Evolutionary conservation across 2,888 invertebrate genomes (phyloP).

Genomic region (Cylloceria caligata): DNA sequence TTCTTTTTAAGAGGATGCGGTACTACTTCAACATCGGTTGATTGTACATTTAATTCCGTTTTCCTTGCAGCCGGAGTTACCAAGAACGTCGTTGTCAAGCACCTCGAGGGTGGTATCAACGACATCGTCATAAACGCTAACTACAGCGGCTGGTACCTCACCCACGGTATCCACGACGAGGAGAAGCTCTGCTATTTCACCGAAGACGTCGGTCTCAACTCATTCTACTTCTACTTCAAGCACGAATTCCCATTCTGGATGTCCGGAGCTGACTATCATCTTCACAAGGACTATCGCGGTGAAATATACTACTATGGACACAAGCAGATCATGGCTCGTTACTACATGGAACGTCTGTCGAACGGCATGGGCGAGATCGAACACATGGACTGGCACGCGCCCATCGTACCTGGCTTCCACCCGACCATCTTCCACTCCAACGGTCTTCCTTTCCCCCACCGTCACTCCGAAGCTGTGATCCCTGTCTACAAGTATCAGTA

Average conservation of each 20-base stretch:
- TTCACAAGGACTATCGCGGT: slow-evolving; percentile 87
- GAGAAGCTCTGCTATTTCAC: slow-evolving; percentile 89
- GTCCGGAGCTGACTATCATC: slow-evolving; percentile 85
- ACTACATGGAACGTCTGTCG: slow-evolving; percentile 89
- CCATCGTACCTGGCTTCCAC: slow-evolving; percentile 86
- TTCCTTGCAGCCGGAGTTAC: slow-evolving; percentile 54
- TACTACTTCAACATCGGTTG: not conserved
- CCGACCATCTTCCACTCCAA: slow-evolving; percentile 88
- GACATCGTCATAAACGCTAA: slow-evolving; percentile 87
- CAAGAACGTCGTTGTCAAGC: slow-evolving; percentile 66
- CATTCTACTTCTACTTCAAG: slow-evolving; percentile 88
- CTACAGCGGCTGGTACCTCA: slow-evolving; percentile 85
- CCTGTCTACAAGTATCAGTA: slow-evolving; percentile 72
- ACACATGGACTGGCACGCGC: slow-evolving; percentile 86
- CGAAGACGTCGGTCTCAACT: slow-evolving; percentile 90
- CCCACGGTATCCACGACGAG: slow-evolving; percentile 85
- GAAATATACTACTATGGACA: slow-evolving; percentile 88
- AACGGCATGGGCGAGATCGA: slow-evolving; percentile 88
- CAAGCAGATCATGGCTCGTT: slow-evolving; percentile 89
- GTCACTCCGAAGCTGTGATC: slow-evolving; percentile 68
- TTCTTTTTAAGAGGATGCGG: not conserved
- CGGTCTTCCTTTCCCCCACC: slow-evolving; percentile 86
- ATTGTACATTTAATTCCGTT: not conserved
- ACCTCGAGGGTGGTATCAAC: slow-evolving; percentile 75
- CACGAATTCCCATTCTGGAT: slow-evolving; percentile 89